Evolutionary conservation across 2,888 invertebrate species (phyloP).

Genomic region (Argyra leucocephala): DNA sequence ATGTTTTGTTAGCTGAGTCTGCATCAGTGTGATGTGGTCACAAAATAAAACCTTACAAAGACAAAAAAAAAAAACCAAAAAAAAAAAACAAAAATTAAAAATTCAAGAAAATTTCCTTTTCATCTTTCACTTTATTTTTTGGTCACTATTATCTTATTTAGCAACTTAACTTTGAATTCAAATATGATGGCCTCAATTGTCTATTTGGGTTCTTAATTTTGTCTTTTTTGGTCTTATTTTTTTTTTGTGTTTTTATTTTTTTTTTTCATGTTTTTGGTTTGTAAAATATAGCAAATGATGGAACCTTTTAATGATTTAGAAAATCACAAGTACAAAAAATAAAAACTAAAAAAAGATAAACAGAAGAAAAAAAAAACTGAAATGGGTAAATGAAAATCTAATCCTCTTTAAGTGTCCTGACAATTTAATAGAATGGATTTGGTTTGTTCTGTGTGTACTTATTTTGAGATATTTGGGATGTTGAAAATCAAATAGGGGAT

Average conservation of each 20-base stretch:
- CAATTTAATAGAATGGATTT: constrained; percentile 10
- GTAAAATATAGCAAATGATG: not conserved
- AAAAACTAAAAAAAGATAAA: not conserved
- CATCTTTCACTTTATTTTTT: not conserved
- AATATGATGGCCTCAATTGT: constrained; percentile 6
- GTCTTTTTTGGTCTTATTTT: not conserved
- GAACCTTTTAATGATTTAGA: not conserved
- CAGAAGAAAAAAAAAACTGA: not conserved
- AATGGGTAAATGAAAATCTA: constrained; percentile 11
- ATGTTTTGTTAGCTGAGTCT: not conserved
- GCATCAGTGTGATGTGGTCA: not conserved
- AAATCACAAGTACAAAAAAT: not conserved
- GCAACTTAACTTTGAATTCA: not conserved
- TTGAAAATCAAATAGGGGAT: not conserved
- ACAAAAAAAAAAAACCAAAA: no score
- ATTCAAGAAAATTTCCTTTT: no score
- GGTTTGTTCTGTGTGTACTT: constrained; percentile 2
- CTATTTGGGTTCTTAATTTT: not conserved
- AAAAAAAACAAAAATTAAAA: no score
- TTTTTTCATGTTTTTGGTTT: not conserved
- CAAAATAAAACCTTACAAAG: not conserved
- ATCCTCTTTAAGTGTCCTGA: constrained; percentile 11
- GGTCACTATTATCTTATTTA: not conserved
- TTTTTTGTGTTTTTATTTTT: not conserved
- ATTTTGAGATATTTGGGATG: not conserved